Conservation (phyloP, 2,797 vertebrate species). For the Acanthis flammea region DNA sequence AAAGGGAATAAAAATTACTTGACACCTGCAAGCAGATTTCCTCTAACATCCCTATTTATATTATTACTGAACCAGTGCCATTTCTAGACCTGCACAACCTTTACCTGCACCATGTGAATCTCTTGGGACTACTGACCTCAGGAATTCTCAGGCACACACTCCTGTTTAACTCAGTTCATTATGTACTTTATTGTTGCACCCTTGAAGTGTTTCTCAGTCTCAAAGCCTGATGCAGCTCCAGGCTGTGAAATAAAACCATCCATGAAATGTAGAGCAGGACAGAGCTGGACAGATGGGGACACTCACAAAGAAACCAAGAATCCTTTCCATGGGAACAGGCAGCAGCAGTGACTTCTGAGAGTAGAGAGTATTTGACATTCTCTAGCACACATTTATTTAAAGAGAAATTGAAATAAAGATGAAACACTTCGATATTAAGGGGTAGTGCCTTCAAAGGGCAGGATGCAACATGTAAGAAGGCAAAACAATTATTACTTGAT, state of each 20-base stretch:
- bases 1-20: not conserved
- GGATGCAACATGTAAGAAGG: not conserved
- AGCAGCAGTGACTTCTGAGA: not conserved
- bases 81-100: not conserved
- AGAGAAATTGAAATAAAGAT: not conserved
- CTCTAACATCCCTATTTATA: not conserved
- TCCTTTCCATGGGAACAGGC: not conserved
- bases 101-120: not conserved
- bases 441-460: not conserved
- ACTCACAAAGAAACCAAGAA: not conserved
- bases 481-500: not conserved
- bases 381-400: not conserved
- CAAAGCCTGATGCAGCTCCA: not conserved
- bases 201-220: not conserved
- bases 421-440: not conserved
- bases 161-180: not conserved
- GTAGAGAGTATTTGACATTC: not conserved
- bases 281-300: not conserved
- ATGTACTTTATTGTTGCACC: not conserved
- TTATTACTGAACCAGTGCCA: not conserved
- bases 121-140: not conserved
- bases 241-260: not conserved
- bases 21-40: not conserved
- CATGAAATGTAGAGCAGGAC: not conserved
- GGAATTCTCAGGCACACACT: not conserved